A percentile compares a stretch with the other conserved stretches of the same genome.
These are phyloP conservation scores for Corythornis vintsioides DNA, from an alignment of 2,113 vertebrate species.

Conservation along the genomic window DNA sequence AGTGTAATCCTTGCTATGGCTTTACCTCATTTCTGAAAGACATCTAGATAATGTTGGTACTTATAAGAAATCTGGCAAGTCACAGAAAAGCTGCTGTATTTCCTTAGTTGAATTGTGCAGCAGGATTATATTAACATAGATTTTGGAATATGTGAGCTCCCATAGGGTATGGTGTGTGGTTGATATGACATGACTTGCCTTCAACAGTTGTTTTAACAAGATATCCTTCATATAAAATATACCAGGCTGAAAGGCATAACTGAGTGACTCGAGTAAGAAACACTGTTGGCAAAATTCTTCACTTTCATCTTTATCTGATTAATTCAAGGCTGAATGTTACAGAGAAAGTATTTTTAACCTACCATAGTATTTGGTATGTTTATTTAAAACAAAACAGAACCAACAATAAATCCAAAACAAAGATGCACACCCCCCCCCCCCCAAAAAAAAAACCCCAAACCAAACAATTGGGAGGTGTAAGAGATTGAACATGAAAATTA, in stretches of 20 bases:
- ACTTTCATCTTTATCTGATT: conserved; percentile 83
- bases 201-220: conserved; percentile 81
- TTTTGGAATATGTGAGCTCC: conserved; percentile 71
- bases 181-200: conserved; percentile 75
- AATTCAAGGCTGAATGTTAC: conserved; percentile 71
- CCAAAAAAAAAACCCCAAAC: background rate
- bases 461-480: too few species aligned
- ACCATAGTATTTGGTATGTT: conserved; percentile 48
- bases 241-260: conserved; percentile 77
- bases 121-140: conserved; percentile 76
- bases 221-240: conserved; percentile 73
- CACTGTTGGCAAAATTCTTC: conserved; percentile 76
- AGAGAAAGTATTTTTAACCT: conserved; percentile 67
- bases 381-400: background rate
- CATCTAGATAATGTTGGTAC: conserved; percentile 67
- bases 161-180: conserved; percentile 68
- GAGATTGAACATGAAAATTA: too few species aligned
- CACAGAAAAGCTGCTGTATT: conserved; percentile 50
- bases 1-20: conserved; percentile 66
- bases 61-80: conserved; percentile 63
- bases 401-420: background rate
- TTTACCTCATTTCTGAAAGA: conserved; percentile 72
- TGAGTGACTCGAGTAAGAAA: conserved; percentile 72
- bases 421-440: too few species aligned
- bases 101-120: conserved; percentile 52